Evolutionary conservation across 2,888 invertebrate genomes (phyloP), one percentile per base, ranked within the genome.

Genomic region (Orchesella flavescens): DNA sequence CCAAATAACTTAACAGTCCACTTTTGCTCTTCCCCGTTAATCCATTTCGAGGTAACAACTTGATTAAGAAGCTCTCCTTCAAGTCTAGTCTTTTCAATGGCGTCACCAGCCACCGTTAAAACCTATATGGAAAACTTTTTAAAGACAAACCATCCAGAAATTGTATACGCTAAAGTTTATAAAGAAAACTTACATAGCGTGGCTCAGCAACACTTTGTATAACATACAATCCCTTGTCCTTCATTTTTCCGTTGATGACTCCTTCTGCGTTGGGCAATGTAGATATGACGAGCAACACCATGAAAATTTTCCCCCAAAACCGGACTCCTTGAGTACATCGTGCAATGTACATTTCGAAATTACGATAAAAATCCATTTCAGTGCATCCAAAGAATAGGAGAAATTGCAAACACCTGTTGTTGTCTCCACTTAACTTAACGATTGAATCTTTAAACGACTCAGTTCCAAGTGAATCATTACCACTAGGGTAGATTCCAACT

Each of bases 1-100:
- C 84, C 84, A 76, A 80, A 84, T 19, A 73, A 21, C 17, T 76
- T 81, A n/a, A 81, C 81, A 63, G 72, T 84, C 84, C 84, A 84
- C 53, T 84, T 84, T 73, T 84, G 84, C 15, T 77, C 63, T 15
- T 84, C 84, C 12, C 23, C 77, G 49, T 84, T 84, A 53, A 43
- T 55, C 84, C 84, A 84, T 69, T 77, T 84, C 0, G 84, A 66
- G 17, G 81, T 49, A 17, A 68, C 44, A 0, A 80, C 77, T 57
- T 75, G 66, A 57, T 65, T 84, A 0, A 84, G 63, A 46, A 72
- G 23, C 13, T 57, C 49, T 43, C 84, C 84, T 10, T 74, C 84
- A 12, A 84, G 10, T 19, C 59, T 61, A 12, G 79, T 65, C 71
- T 75, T 84, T 43, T 75, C 84, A 0, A 80, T 43, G 24, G 79